These are phyloP conservation scores for Atta cephalotes DNA, from an alignment of 1,140 invertebrate species.

Conservation along the genomic window DNA sequence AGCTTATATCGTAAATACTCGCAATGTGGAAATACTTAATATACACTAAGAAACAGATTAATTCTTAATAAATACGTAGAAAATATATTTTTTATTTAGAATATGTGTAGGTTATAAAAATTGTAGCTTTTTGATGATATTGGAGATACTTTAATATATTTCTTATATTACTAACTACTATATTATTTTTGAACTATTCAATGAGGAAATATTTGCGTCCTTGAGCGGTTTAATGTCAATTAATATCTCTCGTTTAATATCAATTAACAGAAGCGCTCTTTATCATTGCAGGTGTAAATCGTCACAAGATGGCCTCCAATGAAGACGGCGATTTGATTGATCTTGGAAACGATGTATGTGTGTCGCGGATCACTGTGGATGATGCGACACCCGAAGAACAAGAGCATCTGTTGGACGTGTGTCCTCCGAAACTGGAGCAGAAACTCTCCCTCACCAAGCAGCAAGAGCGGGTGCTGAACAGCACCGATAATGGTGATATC, in stretches of 20 bases:
- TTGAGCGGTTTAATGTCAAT: neutral
- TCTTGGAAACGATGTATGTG: conserved; percentile 79
- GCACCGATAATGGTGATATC: conserved; percentile 75
- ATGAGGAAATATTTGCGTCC: neutral
- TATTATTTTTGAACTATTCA: neutral
- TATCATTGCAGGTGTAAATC: conserved; percentile 56
- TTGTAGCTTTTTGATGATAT: neutral
- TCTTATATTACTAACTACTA: neutral
- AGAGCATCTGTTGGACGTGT: conserved; percentile 84
- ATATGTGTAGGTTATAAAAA: neutral
- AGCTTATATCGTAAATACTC: neutral
- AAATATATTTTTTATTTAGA: neutral
- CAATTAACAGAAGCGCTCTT: conserved; percentile 3
- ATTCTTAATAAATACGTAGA: neutral
- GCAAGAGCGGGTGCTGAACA: conserved; percentile 68
- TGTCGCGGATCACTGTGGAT: conserved; percentile 64
- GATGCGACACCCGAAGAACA: conserved; percentile 80
- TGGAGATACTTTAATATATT: neutral
- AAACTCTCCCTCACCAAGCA: conserved; percentile 80
- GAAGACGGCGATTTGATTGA: conserved; percentile 84
- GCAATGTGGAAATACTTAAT: neutral
- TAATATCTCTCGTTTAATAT: conserved; percentile 3
- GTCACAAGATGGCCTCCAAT: conserved; percentile 76
- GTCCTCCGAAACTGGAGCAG: conserved; percentile 83
- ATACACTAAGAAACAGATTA: neutral